Percentiles rank a stretch among this genome's conserved stretches.
phyloP scores from a whole-genome alignment of 2,797 vertebrate species.

The Molossus alvarezi region DNA sequence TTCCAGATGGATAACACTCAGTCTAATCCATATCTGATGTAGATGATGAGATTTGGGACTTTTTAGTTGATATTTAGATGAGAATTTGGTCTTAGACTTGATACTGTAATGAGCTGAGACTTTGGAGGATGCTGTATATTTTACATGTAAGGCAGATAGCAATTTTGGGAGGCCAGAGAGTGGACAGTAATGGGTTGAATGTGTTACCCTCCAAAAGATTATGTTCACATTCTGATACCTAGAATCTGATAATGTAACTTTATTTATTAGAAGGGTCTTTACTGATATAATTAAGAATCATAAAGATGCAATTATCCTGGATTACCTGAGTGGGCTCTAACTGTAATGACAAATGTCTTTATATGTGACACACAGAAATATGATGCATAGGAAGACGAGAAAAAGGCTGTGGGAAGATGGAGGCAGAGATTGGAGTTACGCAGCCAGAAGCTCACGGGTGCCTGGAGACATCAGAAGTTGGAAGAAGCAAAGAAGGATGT shows the following conservation, averaged over 20 bases:
- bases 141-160: neutral
- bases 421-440: neutral
- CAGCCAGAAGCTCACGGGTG: neutral
- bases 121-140: neutral
- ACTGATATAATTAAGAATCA: neutral
- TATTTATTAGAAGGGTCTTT: slow-evolving; percentile 13
- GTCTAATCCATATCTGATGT: neutral
- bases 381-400: neutral
- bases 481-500: neutral
- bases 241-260: slow-evolving; percentile 11
- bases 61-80: slow-evolving; percentile 1
- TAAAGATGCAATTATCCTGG: neutral
- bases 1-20: neutral
- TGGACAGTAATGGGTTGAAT: neutral
- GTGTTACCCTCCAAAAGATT: neutral
- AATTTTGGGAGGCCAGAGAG: neutral
- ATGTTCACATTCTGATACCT: neutral
- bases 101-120: neutral
- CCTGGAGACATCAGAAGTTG: neutral
- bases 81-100: neutral
- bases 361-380: neutral
- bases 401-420: neutral
- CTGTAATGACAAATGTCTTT: neutral
- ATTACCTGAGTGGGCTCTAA: neutral
- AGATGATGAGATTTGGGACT: neutral